Conservation (phyloP, 1,140 invertebrate genomes). For the Zeugodacus cucurbitae region DNA sequence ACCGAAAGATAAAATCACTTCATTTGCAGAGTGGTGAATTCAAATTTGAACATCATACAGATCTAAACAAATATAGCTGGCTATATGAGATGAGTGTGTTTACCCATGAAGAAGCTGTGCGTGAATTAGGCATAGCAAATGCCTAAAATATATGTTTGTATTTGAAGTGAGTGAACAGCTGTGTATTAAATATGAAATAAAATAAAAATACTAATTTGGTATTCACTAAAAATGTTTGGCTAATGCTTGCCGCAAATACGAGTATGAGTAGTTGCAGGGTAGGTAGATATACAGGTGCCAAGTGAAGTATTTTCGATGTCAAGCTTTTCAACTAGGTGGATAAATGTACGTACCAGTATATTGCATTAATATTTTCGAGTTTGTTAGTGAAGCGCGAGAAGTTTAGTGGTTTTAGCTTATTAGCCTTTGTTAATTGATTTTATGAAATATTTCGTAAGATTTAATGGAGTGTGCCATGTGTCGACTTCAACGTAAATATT, state of each 20-base stretch:
- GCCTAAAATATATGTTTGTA: neutral
- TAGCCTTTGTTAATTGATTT: neutral
- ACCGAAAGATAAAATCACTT: slow-evolving; percentile 35
- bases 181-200: neutral
- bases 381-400: neutral
- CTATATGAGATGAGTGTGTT: neutral
- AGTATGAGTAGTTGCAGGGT: neutral
- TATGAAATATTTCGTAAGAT: neutral
- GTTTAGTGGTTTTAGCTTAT: neutral
- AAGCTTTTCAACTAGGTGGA: neutral
- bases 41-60: neutral
- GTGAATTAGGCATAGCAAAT: neutral
- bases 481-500: too few relatives aligned
- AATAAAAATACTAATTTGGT: neutral
- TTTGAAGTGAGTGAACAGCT: neutral
- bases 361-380: neutral
- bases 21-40: slow-evolving; percentile 1
- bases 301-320: neutral
- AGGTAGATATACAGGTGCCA: neutral
- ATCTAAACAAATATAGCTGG: neutral
- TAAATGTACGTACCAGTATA: too few relatives aligned
- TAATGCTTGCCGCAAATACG: neutral
- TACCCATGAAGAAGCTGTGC: neutral
- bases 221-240: neutral
- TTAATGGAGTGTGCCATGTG: neutral